A percentile compares a stretch with the other conserved stretches of the same genome.
Evolutionary conservation across 64 coral and sea anemone genomes (phyloP).

Genomic region (Montipora efflorescens): DNA sequence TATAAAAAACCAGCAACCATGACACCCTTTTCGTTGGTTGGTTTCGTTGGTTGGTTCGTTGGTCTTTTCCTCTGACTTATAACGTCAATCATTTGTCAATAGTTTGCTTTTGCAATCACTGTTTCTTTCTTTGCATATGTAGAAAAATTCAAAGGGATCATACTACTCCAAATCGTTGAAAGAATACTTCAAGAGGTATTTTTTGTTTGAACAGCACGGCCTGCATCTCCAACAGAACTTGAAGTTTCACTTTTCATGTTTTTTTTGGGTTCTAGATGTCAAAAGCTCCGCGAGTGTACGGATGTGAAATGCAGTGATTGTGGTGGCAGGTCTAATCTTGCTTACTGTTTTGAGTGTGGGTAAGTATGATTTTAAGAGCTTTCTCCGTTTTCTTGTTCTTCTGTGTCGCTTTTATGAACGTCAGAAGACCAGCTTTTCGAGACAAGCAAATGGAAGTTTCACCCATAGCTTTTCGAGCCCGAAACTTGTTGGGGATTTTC

Average conservation of each 20-base stretch:
- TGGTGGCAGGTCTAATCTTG: constrained; percentile 79
- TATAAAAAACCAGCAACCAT: too few relatives aligned
- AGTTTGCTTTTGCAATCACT: not conserved
- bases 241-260: not conserved
- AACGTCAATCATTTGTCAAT: not conserved
- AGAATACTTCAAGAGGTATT: constrained; percentile 47
- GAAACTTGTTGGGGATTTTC: too few relatives aligned
- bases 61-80: not conserved
- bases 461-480: too few relatives aligned
- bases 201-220: not conserved
- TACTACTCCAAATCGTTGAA: constrained; percentile 28
- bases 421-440: too few relatives aligned
- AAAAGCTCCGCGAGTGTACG: constrained; percentile 60
- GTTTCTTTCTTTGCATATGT: not conserved
- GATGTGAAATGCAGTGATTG: constrained; percentile 87
- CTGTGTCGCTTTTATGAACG: too few relatives aligned
- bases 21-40: too few relatives aligned
- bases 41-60: too few relatives aligned
- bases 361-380: constrained; percentile 1
- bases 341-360: constrained; percentile 90
- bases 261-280: constrained; percentile 57
- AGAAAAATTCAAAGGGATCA: constrained; percentile 24
- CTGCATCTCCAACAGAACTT: not conserved
- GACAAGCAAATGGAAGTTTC: too few relatives aligned
- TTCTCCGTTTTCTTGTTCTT: not conserved